Conservation (phyloP, 2,888 invertebrate species). For the Philereme vetulata region DNA sequence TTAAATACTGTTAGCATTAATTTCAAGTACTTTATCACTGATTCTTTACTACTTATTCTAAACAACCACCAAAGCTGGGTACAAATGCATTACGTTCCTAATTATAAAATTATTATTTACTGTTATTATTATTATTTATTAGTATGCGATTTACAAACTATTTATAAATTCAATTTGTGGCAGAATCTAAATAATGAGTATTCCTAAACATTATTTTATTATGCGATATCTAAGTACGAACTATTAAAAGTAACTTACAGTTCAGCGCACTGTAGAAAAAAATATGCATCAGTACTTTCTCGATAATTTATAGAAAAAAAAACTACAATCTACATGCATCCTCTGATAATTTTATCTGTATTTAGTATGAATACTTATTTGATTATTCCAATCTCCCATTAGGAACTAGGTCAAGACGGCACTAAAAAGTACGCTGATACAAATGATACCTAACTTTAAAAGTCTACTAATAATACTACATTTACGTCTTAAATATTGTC, state of each 20-base stretch:
- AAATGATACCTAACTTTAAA: constrained; percentile 26
- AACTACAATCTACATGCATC: too few species aligned
- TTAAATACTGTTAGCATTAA: constrained; percentile 15
- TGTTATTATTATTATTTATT: too few species aligned
- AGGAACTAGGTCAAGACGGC: constrained; percentile 6
- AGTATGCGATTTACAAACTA: background rate
- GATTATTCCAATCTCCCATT: background rate
- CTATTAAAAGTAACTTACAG: constrained; percentile 16
- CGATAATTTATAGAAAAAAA: too few species aligned
- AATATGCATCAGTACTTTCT: too few species aligned
- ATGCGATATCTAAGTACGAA: constrained; percentile 20
- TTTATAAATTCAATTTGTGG: background rate
- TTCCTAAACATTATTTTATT: constrained; percentile 25
- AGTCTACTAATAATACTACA: constrained; percentile 34
- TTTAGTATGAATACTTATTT: too few species aligned
- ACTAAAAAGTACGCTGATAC: constrained; percentile 20
- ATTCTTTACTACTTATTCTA: constrained; percentile 16
- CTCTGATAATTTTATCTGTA: too few species aligned
- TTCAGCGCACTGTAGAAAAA: constrained; percentile 16
- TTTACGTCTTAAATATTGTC: constrained; percentile 59
- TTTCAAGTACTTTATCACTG: background rate
- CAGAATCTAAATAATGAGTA: constrained; percentile 21
- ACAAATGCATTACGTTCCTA: constrained; percentile 16
- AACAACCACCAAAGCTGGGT: constrained; percentile 29
- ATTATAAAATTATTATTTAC: constrained; percentile 5